A percentile compares a stretch with the other conserved stretches of the same genome.
Conservation (phyloP, 2,888 invertebrate genomes). For the Sminthurinus aureus region DNA sequence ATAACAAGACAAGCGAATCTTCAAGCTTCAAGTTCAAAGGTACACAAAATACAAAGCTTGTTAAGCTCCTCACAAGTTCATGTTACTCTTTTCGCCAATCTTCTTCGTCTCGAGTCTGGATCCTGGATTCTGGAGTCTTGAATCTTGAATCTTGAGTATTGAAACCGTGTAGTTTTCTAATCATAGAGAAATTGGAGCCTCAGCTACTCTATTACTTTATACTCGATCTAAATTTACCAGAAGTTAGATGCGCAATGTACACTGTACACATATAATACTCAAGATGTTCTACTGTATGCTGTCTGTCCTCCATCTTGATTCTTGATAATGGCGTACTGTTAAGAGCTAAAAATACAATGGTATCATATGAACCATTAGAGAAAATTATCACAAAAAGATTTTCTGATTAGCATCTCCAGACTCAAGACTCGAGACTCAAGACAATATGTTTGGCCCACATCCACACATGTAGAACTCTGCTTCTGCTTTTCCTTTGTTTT, state of each 20-base stretch:
- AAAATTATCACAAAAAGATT: conserved; percentile 23
- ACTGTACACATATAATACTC: neutral
- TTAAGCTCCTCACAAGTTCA: too few relatives aligned
- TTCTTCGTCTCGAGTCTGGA: too few relatives aligned
- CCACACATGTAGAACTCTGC: neutral
- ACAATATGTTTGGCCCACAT: neutral
- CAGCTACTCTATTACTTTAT: too few relatives aligned
- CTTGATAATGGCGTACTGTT: neutral
- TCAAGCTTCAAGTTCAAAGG: neutral
- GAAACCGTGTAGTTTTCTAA: too few relatives aligned
- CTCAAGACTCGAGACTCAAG: neutral
- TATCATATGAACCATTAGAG: conserved; percentile 14
- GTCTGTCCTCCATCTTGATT: neutral
- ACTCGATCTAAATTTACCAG: neutral
- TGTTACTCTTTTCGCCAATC: too few relatives aligned
- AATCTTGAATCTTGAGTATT: too few relatives aligned
- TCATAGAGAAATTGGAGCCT: too few relatives aligned
- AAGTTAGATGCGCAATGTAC: neutral
- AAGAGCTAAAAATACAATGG: neutral
- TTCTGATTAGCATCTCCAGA: neutral
- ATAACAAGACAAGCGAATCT: neutral
- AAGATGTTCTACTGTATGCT: neutral
- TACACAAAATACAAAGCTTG: too few relatives aligned
- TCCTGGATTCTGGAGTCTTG: too few relatives aligned
- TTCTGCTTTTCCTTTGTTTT: neutral